Evolutionary conservation across 1,140 invertebrate genomes (phyloP).

Genomic region (Hylaeus volcanicus): DNA sequence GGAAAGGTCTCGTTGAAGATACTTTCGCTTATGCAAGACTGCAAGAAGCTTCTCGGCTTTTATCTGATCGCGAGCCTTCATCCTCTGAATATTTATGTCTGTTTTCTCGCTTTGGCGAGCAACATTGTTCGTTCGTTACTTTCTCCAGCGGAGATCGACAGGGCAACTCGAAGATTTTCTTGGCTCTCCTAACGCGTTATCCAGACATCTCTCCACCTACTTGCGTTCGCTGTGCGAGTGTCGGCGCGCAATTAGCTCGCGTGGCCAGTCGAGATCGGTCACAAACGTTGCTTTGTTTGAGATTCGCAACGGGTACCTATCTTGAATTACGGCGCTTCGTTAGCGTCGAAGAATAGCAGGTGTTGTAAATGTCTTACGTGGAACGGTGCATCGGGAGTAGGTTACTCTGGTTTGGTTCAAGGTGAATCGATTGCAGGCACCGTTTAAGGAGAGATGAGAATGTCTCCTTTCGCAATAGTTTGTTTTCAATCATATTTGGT

Average conservation of each 20-base stretch:
- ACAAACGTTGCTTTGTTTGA: slow-evolving; percentile 64
- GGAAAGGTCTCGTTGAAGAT: no score
- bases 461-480: slow-evolving; percentile 6
- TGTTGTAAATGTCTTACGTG: slow-evolving; percentile 37
- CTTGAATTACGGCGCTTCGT: slow-evolving; percentile 41
- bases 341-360: slow-evolving; percentile 54
- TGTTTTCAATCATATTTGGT: background rate
- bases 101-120: no score
- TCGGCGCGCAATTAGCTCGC: slow-evolving; percentile 52
- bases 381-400: slow-evolving; percentile 43
- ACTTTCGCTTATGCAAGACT: no score
- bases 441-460: background rate
- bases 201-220: slow-evolving; percentile 45
- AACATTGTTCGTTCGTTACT: no score
- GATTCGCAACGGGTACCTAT: slow-evolving; percentile 4
- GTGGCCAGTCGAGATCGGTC: slow-evolving; percentile 52
- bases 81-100: no score
- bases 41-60: no score
- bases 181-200: background rate
- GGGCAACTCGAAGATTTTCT: slow-evolving; percentile 18
- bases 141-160: background rate
- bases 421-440: slow-evolving; percentile 35
- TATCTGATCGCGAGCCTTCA: no score
- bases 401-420: slow-evolving; percentile 41
- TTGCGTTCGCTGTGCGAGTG: slow-evolving; percentile 30